Evolutionary conservation across 1,140 invertebrate genomes (phyloP), one percentile per base, ranked within the genome.

Genomic region (Drosophila sp.): DNA sequence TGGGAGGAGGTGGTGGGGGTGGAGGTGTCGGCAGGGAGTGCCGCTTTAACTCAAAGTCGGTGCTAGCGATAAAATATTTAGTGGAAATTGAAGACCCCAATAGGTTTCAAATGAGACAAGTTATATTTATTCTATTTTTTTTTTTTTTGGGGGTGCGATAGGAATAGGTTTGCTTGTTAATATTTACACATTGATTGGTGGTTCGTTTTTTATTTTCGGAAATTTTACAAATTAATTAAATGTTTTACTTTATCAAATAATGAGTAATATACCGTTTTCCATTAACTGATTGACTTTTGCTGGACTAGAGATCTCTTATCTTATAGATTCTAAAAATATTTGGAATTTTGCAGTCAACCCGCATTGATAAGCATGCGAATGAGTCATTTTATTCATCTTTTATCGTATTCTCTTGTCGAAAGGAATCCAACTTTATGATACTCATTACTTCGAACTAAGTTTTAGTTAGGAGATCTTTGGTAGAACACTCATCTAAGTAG

Each of bases 1-100:
- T 1, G 41, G 41, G 0, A 25, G 44, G 44, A 5, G 23, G 6
- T 0, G 6, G 23, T 25, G 23, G 23, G 3, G 25, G 3, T 2
- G 23, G 6, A 7, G 23, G 3, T 17, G 4, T 38, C 11, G 10
- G 4, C 17, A 1, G 60, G 60, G 29, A 29, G 27, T 29, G 60
- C 38, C 60, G 5, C 38, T 38, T 23, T 25, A 73, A 77, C n/a
- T 70, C 67, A 69, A 73, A 73, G 66, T 66, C 58, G 55, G 56
- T 71, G 82, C 79, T 89, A 83, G 69, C 66, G 83, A 89, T 87
- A 87, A 82, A 86, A 87, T 70, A 65, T 61, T 73, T 87, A 67
- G 44, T 50, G 23, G 23, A 27, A 50, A 79, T 76, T 76, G 65
- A 63, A 83, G 66, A 70, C 62, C 56, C 44, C 63, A 65, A 55